phyloP scores from a whole-genome alignment of 2,113 vertebrate species.

The Lagopus muta region DNA sequence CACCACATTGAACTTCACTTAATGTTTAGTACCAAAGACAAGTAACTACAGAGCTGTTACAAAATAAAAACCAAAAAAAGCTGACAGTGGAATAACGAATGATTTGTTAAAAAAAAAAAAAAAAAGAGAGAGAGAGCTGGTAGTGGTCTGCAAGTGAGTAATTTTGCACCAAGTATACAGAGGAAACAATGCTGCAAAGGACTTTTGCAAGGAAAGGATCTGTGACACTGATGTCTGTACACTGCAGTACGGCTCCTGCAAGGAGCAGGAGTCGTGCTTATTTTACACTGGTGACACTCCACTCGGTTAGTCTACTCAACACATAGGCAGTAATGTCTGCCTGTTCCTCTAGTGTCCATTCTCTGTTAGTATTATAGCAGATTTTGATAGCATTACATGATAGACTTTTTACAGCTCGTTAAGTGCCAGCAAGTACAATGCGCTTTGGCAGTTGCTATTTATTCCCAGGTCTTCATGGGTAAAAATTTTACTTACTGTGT shows the following conservation, averaged over 20 bases:
- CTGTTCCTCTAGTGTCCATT: slow-evolving; percentile 36
- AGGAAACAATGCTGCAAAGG: background rate
- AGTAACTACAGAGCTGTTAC: background rate
- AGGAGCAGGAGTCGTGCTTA: background rate
- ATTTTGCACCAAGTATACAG: background rate
- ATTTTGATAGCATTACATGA: slow-evolving; percentile 22
- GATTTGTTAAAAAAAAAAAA: background rate
- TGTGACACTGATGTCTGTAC: background rate
- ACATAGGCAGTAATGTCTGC: background rate
- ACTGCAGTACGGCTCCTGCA: background rate
- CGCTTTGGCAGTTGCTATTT: background rate
- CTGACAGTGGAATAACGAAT: background rate
- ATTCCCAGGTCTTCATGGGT: background rate
- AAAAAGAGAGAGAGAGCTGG: background rate
- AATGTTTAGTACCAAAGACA: background rate
- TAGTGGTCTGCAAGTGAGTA: background rate
- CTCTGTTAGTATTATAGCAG: background rate
- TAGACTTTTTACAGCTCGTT: background rate
- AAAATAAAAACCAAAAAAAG: background rate
- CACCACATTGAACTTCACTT: background rate
- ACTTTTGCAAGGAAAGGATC: background rate
- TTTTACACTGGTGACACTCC: background rate
- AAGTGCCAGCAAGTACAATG: background rate
- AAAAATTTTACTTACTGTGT: background rate
- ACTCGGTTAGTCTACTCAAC: background rate